Evolutionary conservation across 1,140 invertebrate species (phyloP), one percentile per base, ranked within the genome.

Genomic region (Eriosoma lanigerum): DNA sequence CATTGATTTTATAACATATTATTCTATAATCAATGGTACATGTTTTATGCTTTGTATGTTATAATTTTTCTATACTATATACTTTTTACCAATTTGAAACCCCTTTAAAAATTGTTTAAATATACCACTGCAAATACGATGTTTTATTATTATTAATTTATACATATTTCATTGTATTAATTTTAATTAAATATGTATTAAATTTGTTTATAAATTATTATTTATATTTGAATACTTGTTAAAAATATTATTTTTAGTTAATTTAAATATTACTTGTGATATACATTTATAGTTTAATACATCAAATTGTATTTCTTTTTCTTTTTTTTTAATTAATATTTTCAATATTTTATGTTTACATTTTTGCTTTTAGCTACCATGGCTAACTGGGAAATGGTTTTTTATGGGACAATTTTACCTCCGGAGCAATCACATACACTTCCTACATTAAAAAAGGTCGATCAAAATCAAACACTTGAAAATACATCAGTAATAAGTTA

Each of bases 371-470:
- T 89, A 87, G 9, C 84, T 86, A 0, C 75, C 15, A 60, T 78
- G n/a, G 60, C 75, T 26, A 86, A 88, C 12, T 90, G 89, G 89
- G 86, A 89, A 80, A 82, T 90, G 64, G 86, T 89, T 24, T 86
- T 91, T 73, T 89, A 89, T 83, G 89, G 89, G 0, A 90, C 89
- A 17, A 86, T 88, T 21, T 88, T 86, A 9, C 86, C 87, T 0
- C 85, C 88, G 8, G 87, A 86, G 19, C 72, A 64, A 4, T 48
- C 62, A 13, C 24, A 50, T 52, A 52, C 64, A 24, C 75, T 76
- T n/a, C 86, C 88, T 72, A 52, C 81, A 56, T 19, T 66, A 70
- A 58, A 48, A 10, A 50, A 12, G 29, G 29, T 60, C n/a, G 68
- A 62, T 15, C 32, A 46, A 66, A 56, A 66, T 32, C 48, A 19